Conservation (phyloP, 2,113 vertebrate species). For the Reinhardtius hippoglossoides region DNA sequence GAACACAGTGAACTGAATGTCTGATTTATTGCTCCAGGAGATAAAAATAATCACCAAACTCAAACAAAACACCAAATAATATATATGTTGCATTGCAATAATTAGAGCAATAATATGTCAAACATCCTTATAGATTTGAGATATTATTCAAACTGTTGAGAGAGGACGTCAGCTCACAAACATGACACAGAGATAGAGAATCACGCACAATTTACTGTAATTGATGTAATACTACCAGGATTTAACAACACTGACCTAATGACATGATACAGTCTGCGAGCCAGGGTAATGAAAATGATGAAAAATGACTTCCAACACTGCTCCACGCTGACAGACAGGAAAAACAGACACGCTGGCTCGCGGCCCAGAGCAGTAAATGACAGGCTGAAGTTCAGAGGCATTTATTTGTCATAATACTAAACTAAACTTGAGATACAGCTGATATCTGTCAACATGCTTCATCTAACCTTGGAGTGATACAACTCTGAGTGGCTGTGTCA, state of each 20-base stretch:
- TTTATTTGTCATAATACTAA: constrained; percentile 61
- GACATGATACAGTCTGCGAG: constrained; percentile 24
- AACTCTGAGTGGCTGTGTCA: constrained; percentile 10
- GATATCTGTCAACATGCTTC: constrained; percentile 55
- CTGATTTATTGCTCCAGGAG: constrained; percentile 32
- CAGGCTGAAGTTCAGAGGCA: constrained; percentile 49
- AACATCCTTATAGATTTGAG: constrained; percentile 20
- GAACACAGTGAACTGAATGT: constrained; percentile 34
- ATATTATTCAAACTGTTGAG: constrained; percentile 5
- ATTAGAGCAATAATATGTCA: constrained; percentile 14
- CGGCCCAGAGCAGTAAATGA: constrained; percentile 54
- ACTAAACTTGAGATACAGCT: constrained; percentile 60
- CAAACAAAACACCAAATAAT: constrained; percentile 14
- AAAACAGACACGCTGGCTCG: constrained; percentile 53
- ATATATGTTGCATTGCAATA: constrained; percentile 6
- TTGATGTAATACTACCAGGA: constrained; percentile 31
- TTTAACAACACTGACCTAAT: constrained; percentile 41
- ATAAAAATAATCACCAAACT: constrained; percentile 29
- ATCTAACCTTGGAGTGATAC: background rate
- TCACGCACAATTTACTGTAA: constrained; percentile 14
- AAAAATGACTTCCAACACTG: constrained; percentile 48
- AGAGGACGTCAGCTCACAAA: constrained; percentile 7
- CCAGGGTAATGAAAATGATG: constrained; percentile 37
- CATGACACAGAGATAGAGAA: constrained; percentile 4
- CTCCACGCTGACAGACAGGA: constrained; percentile 47